phyloP scores from a whole-genome alignment of 1,140 invertebrate species.

The Diorhabda sublineata region DNA sequence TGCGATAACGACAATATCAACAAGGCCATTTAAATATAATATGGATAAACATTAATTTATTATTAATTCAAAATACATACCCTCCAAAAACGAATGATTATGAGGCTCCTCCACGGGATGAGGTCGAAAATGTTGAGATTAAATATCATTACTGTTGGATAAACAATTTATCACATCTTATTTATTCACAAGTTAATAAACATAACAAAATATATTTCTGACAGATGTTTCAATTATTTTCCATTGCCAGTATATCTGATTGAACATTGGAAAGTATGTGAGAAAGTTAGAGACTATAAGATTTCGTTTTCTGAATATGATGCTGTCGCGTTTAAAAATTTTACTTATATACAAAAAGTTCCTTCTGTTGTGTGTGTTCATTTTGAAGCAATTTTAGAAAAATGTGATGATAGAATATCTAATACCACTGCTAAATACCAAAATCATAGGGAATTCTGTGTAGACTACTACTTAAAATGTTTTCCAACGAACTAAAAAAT shows the following conservation, averaged over 20 bases:
- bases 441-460: slow-evolving; percentile 34
- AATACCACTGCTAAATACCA: slow-evolving; percentile 29
- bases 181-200: slow-evolving; percentile 33
- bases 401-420: slow-evolving; percentile 1
- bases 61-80: slow-evolving; percentile 33
- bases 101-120: background rate
- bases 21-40: too few species aligned
- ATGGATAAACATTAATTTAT: slow-evolving; percentile 32
- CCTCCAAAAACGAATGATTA: slow-evolving; percentile 7
- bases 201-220: slow-evolving; percentile 37
- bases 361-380: slow-evolving; percentile 43
- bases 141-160: slow-evolving; percentile 38
- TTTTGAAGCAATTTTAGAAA: slow-evolving; percentile 39
- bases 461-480: slow-evolving; percentile 17
- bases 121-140: slow-evolving; percentile 16
- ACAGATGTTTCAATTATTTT: slow-evolving; percentile 39
- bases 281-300: slow-evolving; percentile 11
- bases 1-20: too few species aligned
- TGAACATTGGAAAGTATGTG: slow-evolving; percentile 26
- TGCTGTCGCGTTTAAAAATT: slow-evolving; percentile 35
- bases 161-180: slow-evolving; percentile 34
- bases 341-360: slow-evolving; percentile 30
- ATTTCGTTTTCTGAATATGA: slow-evolving; percentile 21
- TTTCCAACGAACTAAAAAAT: background rate
- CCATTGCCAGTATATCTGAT: slow-evolving; percentile 26